These are phyloP conservation scores for Lithophane ornitopus DNA, from an alignment of 2,888 invertebrate species.

Conservation along the genomic window DNA sequence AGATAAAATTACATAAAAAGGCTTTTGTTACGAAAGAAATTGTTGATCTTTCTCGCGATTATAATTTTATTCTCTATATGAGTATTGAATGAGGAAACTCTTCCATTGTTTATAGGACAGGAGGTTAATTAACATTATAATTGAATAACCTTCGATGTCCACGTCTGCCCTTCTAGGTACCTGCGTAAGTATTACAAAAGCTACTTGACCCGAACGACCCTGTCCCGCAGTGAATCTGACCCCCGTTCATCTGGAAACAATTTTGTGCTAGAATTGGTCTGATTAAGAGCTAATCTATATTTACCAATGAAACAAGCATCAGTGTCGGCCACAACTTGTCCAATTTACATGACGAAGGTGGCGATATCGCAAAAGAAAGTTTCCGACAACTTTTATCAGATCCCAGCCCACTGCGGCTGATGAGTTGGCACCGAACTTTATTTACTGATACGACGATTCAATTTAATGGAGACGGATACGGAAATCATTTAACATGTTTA, in stretches of 20 bases:
- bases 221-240: slow-evolving; percentile 56
- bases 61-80: slow-evolving; percentile 3
- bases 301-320: slow-evolving; percentile 86
- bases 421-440: slow-evolving; percentile 89
- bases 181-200: slow-evolving; percentile 64
- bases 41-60: slow-evolving; percentile 35
- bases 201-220: slow-evolving; percentile 67
- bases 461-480: slow-evolving; percentile 79
- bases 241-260: slow-evolving; percentile 76
- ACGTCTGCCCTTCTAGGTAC: slow-evolving; percentile 21
- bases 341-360: slow-evolving; percentile 90
- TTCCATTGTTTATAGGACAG: neutral
- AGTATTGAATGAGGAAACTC: slow-evolving; percentile 6
- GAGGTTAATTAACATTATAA: slow-evolving; percentile 50
- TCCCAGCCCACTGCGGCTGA: slow-evolving; percentile 87
- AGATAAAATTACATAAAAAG: slow-evolving; percentile 46
- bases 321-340: slow-evolving; percentile 85
- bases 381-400: slow-evolving; percentile 88
- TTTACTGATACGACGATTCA: slow-evolving; percentile 83
- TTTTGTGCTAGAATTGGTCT: slow-evolving; percentile 79
- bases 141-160: slow-evolving; percentile 38
- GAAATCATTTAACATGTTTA: slow-evolving; percentile 45
- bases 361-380: slow-evolving; percentile 89
- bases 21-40: slow-evolving; percentile 16
- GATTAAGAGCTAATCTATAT: slow-evolving; percentile 86